These are phyloP conservation scores for Thaumatotibia leucotreta DNA, from an alignment of 1,140 invertebrate species.

Conservation along the genomic window DNA sequence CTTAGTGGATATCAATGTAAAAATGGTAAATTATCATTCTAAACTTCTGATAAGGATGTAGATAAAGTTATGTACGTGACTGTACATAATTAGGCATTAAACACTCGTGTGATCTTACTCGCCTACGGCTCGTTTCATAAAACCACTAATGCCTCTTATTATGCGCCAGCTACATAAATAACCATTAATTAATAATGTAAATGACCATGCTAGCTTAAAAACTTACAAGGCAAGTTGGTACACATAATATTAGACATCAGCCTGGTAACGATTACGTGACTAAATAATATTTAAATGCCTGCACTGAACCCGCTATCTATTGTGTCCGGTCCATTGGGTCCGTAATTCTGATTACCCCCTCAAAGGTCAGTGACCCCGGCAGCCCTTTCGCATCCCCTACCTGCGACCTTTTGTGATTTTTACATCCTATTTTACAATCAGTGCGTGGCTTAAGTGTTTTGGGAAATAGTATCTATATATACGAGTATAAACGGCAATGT, in stretches of 20 bases:
- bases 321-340: slow-evolving; percentile 34
- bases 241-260: neutral
- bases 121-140: too few relatives aligned
- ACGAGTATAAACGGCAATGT: neutral
- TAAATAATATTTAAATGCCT: slow-evolving; percentile 9
- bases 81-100: too few relatives aligned
- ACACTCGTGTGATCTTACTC: too few relatives aligned
- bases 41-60: too few relatives aligned
- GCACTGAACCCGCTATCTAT: slow-evolving; percentile 24
- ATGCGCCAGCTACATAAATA: neutral
- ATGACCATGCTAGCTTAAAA: neutral
- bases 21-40: too few relatives aligned
- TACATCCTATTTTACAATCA: slow-evolving; percentile 29
- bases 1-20: too few relatives aligned
- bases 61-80: too few relatives aligned
- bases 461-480: neutral
- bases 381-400: slow-evolving; percentile 23
- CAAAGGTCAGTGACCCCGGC: slow-evolving; percentile 34
- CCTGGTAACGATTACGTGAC: neutral
- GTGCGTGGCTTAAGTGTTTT: slow-evolving; percentile 12
- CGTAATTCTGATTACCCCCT: slow-evolving; percentile 23
- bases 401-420: slow-evolving; percentile 15
- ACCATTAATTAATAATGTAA: neutral
- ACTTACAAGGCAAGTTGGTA: too few relatives aligned
- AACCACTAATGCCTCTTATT: too few relatives aligned